A percentile compares a stretch with the other conserved stretches of the same genome.
phyloP scores from a whole-genome alignment of 2,888 invertebrate species.

The Orgyia antiqua region DNA sequence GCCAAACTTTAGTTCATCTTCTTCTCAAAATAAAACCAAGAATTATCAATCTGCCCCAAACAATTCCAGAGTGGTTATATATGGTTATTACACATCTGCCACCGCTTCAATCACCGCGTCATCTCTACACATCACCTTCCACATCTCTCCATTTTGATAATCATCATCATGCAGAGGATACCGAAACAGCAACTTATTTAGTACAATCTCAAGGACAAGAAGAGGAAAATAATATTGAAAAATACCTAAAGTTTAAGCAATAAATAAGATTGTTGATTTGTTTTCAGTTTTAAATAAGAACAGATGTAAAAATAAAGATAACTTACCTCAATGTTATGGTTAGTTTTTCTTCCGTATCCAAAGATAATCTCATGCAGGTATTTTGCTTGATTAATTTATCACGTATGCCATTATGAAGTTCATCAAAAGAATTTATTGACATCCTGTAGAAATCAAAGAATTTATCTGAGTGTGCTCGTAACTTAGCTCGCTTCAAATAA shows the following conservation, averaged over 20 bases:
- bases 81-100: slow-evolving; percentile 3
- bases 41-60: no score
- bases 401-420: no score
- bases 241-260: slow-evolving; percentile 3
- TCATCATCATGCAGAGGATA: slow-evolving; percentile 3
- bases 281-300: slow-evolving; percentile 2
- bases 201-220: slow-evolving; percentile 5
- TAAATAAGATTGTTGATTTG: slow-evolving; percentile 5
- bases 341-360: slow-evolving; percentile 6
- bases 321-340: slow-evolving; percentile 7
- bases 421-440: no score
- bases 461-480: no score
- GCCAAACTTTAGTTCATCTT: no score
- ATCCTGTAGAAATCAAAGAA: no score
- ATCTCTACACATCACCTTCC: slow-evolving; percentile 7
- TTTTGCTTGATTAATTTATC: slow-evolving; percentile 1
- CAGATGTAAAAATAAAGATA: slow-evolving; percentile 5
- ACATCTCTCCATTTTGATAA: slow-evolving; percentile 6
- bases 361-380: slow-evolving; percentile 4
- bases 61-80: slow-evolving; percentile 5
- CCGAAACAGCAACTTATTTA: no score
- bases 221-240: slow-evolving; percentile 3
- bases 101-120: slow-evolving; percentile 7
- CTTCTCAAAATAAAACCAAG: no score
- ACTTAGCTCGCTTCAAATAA: no score